phyloP scores from a whole-genome alignment of 2,113 vertebrate species.

The Pithys albifrons region DNA sequence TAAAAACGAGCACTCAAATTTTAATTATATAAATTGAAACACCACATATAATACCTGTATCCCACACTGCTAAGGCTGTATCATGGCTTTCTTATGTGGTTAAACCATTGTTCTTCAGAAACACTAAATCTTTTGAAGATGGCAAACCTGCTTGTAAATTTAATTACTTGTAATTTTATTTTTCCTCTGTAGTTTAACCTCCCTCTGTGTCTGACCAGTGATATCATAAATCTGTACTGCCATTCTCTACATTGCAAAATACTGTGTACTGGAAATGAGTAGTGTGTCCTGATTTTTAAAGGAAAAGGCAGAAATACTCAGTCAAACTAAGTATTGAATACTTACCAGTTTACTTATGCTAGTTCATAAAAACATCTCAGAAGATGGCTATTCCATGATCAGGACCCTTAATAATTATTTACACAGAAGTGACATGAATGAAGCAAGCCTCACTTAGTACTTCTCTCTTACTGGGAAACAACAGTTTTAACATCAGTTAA shows the following conservation, averaged over 20 bases:
- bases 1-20: constrained; percentile 67
- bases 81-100: constrained; percentile 40
- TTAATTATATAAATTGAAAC: constrained; percentile 80
- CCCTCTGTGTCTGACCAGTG: constrained; percentile 68
- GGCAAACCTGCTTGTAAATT: constrained; percentile 80
- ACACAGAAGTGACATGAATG: neutral
- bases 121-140: constrained; percentile 77
- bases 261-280: constrained; percentile 50
- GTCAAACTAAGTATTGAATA: neutral
- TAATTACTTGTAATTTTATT: constrained; percentile 87
- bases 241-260: constrained; percentile 62
- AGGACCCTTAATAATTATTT: neutral
- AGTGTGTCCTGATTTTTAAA: constrained; percentile 56
- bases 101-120: constrained; percentile 63
- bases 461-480: neutral
- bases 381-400: neutral
- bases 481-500: neutral
- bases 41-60: constrained; percentile 66
- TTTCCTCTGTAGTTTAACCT: constrained; percentile 80
- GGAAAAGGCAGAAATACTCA: constrained; percentile 46
- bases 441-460: neutral
- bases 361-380: neutral
- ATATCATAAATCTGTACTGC: constrained; percentile 77
- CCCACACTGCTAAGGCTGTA: constrained; percentile 45
- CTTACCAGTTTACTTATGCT: neutral